phyloP scores from a whole-genome alignment of 2,797 vertebrate species.

The Dallia pectoralis region DNA sequence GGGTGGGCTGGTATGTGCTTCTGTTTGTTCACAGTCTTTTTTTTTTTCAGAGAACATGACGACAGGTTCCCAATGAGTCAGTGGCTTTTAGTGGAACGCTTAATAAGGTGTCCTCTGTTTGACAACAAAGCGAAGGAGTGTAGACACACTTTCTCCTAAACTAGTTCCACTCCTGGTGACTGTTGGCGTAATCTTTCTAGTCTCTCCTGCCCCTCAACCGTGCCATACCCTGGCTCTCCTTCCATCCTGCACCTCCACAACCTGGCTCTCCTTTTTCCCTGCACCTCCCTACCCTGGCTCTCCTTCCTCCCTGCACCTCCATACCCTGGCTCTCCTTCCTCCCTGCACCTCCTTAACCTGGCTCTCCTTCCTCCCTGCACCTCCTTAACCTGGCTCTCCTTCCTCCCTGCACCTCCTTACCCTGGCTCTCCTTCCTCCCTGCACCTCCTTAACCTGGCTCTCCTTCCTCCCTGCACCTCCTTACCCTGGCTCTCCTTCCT shows the following conservation, averaged over 20 bases:
- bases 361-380: background rate
- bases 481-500: background rate
- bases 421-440: too few species aligned
- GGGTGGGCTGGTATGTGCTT: constrained; percentile 4
- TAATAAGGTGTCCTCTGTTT: background rate
- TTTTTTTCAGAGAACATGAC: background rate
- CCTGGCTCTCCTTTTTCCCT: too few species aligned
- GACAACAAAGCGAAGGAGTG: background rate
- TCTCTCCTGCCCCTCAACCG: background rate
- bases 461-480: background rate
- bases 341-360: background rate
- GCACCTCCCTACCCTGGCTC: background rate
- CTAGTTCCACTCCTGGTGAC: background rate
- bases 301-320: background rate
- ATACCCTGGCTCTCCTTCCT: too few species aligned
- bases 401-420: background rate
- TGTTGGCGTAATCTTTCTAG: background rate
- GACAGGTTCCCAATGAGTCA: background rate
- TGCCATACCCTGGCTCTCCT: background rate
- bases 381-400: background rate
- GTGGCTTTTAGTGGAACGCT: background rate
- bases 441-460: background rate
- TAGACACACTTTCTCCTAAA: background rate
- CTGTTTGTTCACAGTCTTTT: constrained; percentile 12
- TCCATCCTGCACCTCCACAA: background rate